A percentile compares a stretch with the other conserved stretches of the same genome.
Conservation (phyloP, 2,797 vertebrate genomes). For the Eleutherodactylus coqui region DNA sequence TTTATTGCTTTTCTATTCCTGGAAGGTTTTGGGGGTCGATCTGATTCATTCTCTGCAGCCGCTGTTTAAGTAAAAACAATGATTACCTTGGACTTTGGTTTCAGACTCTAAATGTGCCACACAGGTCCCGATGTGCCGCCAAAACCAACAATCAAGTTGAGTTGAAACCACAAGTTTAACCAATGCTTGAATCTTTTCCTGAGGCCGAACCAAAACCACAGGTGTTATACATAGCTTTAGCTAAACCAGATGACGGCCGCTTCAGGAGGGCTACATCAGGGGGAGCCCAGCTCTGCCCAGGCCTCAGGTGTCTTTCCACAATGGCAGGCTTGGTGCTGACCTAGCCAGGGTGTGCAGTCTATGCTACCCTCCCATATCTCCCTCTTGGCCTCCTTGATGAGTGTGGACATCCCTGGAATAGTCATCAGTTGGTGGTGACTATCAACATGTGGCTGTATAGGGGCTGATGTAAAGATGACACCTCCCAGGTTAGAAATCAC, state of each 20-base stretch:
- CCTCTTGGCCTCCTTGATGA: background rate
- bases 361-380: background rate
- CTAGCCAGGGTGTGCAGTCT: background rate
- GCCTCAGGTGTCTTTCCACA: background rate
- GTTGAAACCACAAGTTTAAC: slow-evolving; percentile 55
- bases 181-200: slow-evolving; percentile 30
- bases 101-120: slow-evolving; percentile 37
- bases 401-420: background rate
- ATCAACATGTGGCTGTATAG: too few relatives aligned
- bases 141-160: slow-evolving; percentile 57
- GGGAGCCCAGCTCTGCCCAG: too few relatives aligned
- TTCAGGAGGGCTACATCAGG: background rate
- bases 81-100: slow-evolving; percentile 42
- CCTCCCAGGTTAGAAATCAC: too few relatives aligned
- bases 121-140: slow-evolving; percentile 26
- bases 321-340: background rate
- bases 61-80: slow-evolving; percentile 38
- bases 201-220: slow-evolving; percentile 50
- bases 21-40: slow-evolving; percentile 4
- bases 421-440: background rate
- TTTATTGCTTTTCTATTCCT: slow-evolving; percentile 34
- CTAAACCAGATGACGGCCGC: slow-evolving; percentile 28
- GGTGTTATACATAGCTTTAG: slow-evolving; percentile 32
- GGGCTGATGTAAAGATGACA: too few relatives aligned
- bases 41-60: slow-evolving; percentile 20